Conservation (phyloP, 2,113 vertebrate genomes). For the Dunckerocampus dactyliophorus region DNA sequence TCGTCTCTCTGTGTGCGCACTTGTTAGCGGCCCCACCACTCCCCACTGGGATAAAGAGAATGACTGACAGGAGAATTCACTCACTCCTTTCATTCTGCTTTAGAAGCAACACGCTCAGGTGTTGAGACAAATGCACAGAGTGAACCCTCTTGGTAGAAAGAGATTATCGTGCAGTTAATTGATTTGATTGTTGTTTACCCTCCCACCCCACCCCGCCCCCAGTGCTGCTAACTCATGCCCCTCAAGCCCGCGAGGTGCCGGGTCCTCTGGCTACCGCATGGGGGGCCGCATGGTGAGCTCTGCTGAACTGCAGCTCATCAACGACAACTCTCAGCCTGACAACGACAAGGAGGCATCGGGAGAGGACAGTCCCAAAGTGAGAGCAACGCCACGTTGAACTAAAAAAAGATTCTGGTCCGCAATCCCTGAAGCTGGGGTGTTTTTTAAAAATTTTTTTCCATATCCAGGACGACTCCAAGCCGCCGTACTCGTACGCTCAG, state of each 20-base stretch:
- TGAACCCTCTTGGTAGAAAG: no score
- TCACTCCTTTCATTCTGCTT: no score
- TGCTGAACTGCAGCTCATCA: constrained; percentile 88
- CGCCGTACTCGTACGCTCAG: constrained; percentile 96
- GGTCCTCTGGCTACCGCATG: constrained; percentile 91
- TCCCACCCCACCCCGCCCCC: no score
- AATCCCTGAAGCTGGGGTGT: background rate
- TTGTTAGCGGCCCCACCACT: no score
- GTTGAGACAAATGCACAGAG: no score
- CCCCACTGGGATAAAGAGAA: no score
- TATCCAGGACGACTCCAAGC: constrained; percentile 91
- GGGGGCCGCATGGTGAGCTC: constrained; percentile 81
- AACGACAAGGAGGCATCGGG: constrained; percentile 94
- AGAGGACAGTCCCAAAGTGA: constrained; percentile 96
- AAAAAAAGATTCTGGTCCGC: no score
- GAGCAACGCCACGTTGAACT: background rate
- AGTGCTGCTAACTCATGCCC: constrained; percentile 98
- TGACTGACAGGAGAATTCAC: no score
- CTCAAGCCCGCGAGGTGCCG: constrained; percentile 91
- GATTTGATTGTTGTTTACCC: no score
- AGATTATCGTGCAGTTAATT: no score
- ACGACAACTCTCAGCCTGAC: constrained; percentile 88
- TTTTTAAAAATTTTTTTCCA: background rate
- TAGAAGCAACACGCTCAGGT: no score
- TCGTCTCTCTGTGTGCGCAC: no score